Evolutionary conservation across 2,797 vertebrate genomes (phyloP), one percentile per base, ranked within the genome.

Genomic region (Spea hammondii): DNA sequence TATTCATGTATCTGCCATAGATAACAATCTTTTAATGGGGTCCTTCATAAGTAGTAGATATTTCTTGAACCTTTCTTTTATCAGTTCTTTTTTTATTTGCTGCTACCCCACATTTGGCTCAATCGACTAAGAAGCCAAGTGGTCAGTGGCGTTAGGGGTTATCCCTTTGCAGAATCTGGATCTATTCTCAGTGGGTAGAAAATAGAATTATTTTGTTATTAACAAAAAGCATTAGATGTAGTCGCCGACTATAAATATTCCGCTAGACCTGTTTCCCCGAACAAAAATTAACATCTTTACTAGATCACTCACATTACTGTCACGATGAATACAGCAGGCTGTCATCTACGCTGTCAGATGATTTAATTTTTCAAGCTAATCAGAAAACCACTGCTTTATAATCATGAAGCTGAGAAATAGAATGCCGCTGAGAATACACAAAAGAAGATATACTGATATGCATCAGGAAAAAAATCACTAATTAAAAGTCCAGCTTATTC

Each of bases 331-430:
- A 48, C 48, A 50, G 32, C 13, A 12, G 53, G 32, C 53, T 7
- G 70, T 46, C 70, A 72, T 72, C 59, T 57, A n/a, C 53, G 46
- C 53, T 6, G 44, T 57, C 44, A 53, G 12, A 45, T 72, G 53
- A 72, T 13, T 57, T 72, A 12, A 59, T 72, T 72, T 72, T 59
- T 54, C 54, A 72, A 50, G 53, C 53, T 59, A 59, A 72, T 72
- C 53, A 59, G 57, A 7, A 47, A 6, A 32, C 53, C 44, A 44
- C 32, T 72, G 70, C 17, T 10, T 44, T 70, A 53, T 70, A 54
- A 70, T 54, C 12, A 4, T 45, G 14, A 54, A 55, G 45, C 45
- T 14, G 54, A 59, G 54, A 46, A 54, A 57, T 59, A 72, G 59
- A 72, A 59, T 72, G 70, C 59, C 70, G 11, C 53, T 6, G 17